Conservation (phyloP, 2,888 invertebrate species). For the Thecophora atra region DNA sequence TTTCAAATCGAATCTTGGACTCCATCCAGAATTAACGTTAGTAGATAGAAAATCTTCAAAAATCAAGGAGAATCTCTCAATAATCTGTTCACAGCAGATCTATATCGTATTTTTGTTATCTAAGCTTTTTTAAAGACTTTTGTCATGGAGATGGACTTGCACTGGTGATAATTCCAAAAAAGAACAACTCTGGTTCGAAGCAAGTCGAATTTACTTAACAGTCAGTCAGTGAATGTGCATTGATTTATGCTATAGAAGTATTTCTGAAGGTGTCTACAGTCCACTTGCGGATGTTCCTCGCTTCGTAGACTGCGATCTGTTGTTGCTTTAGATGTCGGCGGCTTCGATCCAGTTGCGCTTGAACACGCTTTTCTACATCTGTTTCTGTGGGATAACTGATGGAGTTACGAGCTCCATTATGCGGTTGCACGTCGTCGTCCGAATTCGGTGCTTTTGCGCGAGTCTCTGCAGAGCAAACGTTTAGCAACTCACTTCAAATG, state of each 20-base stretch:
- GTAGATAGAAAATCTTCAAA: no score
- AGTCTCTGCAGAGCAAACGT: conserved; percentile 13
- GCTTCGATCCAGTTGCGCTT: background rate
- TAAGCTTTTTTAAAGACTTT: no score
- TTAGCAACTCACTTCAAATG: conserved; percentile 28
- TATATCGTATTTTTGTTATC: no score
- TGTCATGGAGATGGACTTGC: no score
- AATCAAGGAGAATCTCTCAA: no score
- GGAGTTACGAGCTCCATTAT: conserved; percentile 20
- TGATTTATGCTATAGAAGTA: background rate
- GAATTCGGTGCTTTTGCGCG: background rate
- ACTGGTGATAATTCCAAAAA: no score
- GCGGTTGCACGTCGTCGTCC: background rate
- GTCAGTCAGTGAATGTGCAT: no score
- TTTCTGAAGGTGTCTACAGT: background rate
- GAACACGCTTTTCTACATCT: background rate
- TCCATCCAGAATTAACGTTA: no score
- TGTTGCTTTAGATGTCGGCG: conserved; percentile 4
- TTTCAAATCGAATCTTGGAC: no score
- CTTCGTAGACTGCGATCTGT: conserved; percentile 13
- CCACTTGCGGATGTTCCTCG: background rate
- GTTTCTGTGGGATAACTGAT: background rate
- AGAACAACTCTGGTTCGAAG: no score
- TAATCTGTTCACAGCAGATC: no score
- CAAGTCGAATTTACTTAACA: no score